Evolutionary conservation across 2,797 vertebrate species (phyloP).

Genomic region (Rhinella marina): DNA sequence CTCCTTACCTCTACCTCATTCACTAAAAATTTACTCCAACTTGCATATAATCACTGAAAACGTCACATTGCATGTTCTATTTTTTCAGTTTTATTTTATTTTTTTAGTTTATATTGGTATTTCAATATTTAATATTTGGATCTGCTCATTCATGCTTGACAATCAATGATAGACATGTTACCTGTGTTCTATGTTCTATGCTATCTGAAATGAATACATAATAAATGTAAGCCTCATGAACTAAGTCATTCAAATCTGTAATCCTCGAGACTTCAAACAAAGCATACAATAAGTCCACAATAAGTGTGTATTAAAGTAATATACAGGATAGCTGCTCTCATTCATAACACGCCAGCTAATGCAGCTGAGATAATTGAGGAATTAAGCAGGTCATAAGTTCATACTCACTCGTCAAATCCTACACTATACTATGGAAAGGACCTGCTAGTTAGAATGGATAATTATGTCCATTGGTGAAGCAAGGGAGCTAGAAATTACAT

Average conservation of each 20-base stretch:
- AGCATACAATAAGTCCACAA: slow-evolving; percentile 7
- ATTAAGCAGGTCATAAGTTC: slow-evolving; percentile 17
- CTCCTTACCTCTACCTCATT: not conserved
- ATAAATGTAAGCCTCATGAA: not conserved
- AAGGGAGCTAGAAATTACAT: not conserved
- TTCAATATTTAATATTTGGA: too few relatives aligned
- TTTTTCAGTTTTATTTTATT: too few relatives aligned
- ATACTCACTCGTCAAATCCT: not conserved
- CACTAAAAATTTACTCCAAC: too few relatives aligned
- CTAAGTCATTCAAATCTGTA: slow-evolving; percentile 24
- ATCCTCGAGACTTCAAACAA: slow-evolving; percentile 22
- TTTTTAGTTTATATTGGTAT: too few relatives aligned
- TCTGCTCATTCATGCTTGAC: too few relatives aligned
- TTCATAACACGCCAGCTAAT: not conserved
- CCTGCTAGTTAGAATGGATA: not conserved
- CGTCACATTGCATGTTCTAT: too few relatives aligned
- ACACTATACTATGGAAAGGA: not conserved
- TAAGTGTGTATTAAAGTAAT: slow-evolving; percentile 32
- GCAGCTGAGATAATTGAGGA: slow-evolving; percentile 5
- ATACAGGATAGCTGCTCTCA: slow-evolving; percentile 3
- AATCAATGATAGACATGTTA: too few relatives aligned
- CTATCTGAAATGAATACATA: too few relatives aligned
- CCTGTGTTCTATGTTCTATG: too few relatives aligned
- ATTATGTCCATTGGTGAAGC: not conserved
- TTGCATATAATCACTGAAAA: too few relatives aligned